Percentiles rank a stretch among this genome's conserved stretches.
phyloP scores from a whole-genome alignment of 2,113 vertebrate species.

The Mormoops blainvillei region DNA sequence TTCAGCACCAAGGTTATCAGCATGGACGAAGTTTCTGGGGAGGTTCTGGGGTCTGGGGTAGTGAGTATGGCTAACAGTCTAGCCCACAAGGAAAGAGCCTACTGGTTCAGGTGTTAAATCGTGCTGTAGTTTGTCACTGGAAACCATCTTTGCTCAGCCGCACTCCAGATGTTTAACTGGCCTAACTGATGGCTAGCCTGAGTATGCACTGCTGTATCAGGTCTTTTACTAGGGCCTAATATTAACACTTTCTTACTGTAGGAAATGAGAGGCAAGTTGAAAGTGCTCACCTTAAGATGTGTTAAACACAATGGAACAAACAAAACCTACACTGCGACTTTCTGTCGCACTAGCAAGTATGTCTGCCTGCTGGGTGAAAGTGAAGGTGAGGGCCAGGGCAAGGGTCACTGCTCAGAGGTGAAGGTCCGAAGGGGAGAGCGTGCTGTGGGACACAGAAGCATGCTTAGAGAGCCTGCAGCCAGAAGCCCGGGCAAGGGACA shows the following conservation, averaged over 20 bases:
- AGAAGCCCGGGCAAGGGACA: neutral
- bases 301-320: neutral
- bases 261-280: neutral
- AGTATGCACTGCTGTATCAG: neutral
- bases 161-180: neutral
- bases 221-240: neutral
- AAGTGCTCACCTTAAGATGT: neutral
- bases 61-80: neutral
- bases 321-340: neutral
- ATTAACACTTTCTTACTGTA: neutral
- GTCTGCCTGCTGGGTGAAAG: neutral
- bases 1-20: neutral
- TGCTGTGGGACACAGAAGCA: no score
- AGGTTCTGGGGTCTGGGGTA: rapidly evolving
- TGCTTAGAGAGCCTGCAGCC: neutral
- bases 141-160: neutral
- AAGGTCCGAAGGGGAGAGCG: neutral
- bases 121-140: neutral
- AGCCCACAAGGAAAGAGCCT: neutral
- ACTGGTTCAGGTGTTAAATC: neutral
- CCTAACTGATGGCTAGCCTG: neutral
- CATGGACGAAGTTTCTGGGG: neutral
- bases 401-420: neutral
- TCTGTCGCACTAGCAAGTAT: neutral
- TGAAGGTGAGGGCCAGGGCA: neutral